Evolutionary conservation across 2,797 vertebrate species (phyloP), one percentile per base, ranked within the genome.

Genomic region (Acanthurus lineatus): DNA sequence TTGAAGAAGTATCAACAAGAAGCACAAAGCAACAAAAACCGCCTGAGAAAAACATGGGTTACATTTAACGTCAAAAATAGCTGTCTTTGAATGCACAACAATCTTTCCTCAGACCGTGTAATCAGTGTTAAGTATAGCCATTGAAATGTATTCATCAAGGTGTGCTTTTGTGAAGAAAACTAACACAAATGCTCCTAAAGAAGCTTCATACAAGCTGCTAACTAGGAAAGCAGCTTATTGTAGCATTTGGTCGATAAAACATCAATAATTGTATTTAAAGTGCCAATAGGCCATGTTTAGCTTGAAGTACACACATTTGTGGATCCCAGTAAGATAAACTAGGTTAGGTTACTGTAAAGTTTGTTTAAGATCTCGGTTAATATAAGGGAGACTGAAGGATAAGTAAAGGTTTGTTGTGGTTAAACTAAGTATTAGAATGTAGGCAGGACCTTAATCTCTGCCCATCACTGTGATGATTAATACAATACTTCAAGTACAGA

Each of bases 11-110:
- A 22, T 51, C 56, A 71, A 57, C 67, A 53, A 73, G 15, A 62
- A 59, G 40, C 48, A 67, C 56, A 72, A 56, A 63, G 44, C 49
- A 38, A 62, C 28, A 32, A 32, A 32, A 32, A 32, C 28, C 28
- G 5, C 19, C 47, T 59, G 25, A 35, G 6, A 53, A 62, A 68
- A 48, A 17, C 19, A 4, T 35, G 53, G 66, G 35, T 35, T 20
- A 59, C 14, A 28, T 62, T 74, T 52, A 54, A 65, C 49, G 52
- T 19, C n/a, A 69, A 51, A 16, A 63, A 19, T n/a, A 71, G 51
- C 22, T 65, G 62, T 70, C 59, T 69, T 48, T n/a, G 57, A 53
- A n/a, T 44, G 48, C 20, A 61, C 45, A 44, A 38, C 72, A 68
- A 51, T 60, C 47, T 38, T 16, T 28, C 5, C 49, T 51, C 32